phyloP scores from a whole-genome alignment of 2,888 invertebrate species.

The Drosophila nr. medialis region DNA sequence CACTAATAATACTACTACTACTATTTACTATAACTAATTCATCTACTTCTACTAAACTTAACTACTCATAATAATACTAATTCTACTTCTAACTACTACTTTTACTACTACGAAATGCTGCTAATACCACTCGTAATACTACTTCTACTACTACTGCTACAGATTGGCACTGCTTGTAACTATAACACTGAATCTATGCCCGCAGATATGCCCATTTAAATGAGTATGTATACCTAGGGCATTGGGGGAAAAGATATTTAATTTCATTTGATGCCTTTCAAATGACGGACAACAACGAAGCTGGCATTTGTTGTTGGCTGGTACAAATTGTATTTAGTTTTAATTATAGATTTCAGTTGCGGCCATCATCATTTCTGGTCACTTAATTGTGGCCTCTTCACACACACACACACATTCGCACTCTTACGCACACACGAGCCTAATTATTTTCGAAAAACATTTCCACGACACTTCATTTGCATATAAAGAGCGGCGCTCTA shows the following conservation, averaged over 20 bases:
- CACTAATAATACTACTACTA: background rate
- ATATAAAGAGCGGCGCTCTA: constrained; percentile 50
- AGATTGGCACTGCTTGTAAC: background rate
- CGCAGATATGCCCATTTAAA: background rate
- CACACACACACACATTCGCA: background rate
- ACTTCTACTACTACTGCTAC: background rate
- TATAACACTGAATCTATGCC: background rate
- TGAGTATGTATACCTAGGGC: background rate
- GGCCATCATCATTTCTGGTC: constrained; percentile 42
- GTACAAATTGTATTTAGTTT: constrained; percentile 43
- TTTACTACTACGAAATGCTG: background rate
- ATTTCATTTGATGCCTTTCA: constrained; percentile 44
- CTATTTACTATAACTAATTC: background rate
- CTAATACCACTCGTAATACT: too few relatives aligned
- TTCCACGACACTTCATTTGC: constrained; percentile 58
- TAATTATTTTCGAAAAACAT: constrained; percentile 54
- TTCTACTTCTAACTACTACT: background rate
- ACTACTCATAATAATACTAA: background rate
- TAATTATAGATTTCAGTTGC: constrained; percentile 59
- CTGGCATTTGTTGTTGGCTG: constrained; percentile 11
- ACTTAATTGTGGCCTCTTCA: constrained; percentile 55
- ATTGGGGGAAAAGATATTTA: constrained; percentile 1
- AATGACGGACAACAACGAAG: constrained; percentile 7
- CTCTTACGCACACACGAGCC: constrained; percentile 7
- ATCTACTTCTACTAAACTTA: background rate